A percentile compares a stretch with the other conserved stretches of the same genome.
Conservation (phyloP, 2,797 vertebrate species). For the Eidolon dupreanum region DNA sequence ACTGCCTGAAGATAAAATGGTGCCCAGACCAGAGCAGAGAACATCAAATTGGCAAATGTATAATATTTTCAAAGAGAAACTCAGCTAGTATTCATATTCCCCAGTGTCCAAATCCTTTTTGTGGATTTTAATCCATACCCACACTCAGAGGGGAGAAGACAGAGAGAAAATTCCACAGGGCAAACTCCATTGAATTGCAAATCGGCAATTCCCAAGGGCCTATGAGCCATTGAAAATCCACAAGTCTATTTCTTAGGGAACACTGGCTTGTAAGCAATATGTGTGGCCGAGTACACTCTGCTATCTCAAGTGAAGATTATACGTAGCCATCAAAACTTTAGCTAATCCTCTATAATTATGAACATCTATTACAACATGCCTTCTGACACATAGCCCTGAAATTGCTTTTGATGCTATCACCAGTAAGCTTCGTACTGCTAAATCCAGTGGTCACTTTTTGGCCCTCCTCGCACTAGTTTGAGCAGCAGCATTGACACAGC, state of each 20-base stretch:
- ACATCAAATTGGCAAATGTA: neutral
- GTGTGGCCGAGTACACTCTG: neutral
- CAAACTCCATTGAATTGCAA: neutral
- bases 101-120: neutral
- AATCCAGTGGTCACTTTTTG: neutral
- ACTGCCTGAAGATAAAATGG: neutral
- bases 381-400: neutral
- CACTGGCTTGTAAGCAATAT: neutral
- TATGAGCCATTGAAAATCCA: neutral
- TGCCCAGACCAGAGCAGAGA: neutral
- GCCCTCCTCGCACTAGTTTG: neutral
- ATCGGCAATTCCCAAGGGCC: neutral
- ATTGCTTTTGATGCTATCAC: neutral
- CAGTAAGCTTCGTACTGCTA: neutral
- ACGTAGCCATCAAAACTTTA: neutral
- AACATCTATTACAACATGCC: neutral
- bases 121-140: neutral
- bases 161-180: neutral
- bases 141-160: neutral
- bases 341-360: neutral
- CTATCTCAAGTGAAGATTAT: neutral
- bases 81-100: neutral
- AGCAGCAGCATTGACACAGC: neutral
- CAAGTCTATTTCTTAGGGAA: neutral
- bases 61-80: neutral